Base-by-base conservation (phyloP, 2,888 invertebrate genomes). In the Trichogramma evanescens region DNA sequence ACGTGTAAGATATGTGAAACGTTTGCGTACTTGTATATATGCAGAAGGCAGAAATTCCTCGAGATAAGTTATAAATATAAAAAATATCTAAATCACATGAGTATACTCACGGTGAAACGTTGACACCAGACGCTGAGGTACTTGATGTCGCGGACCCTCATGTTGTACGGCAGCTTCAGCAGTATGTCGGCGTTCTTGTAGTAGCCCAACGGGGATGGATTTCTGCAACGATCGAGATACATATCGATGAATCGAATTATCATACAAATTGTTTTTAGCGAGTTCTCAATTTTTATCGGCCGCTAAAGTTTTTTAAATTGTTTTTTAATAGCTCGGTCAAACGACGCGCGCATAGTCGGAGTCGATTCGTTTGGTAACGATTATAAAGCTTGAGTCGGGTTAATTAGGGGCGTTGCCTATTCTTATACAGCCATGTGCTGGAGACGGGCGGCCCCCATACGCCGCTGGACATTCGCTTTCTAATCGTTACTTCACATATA, bases 111-210 rank as follows among this genome's bases (percentile, higher is more conserved):
- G 71, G 92, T 91, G 77, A 94, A 93, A 75, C 93, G 83, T 68
- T 90, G 82, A 80, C 93, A 93, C 94, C 94, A 95, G 52, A 95
- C 91, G 66, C 93, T 90, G 68, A 95, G 83, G 92, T 93, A 95
- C 80, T 88, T 87, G 80, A 94, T 89, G 80, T 95, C 93, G 71
- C 88, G 83, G 76, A 95, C 85, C 78, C 90, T 85, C 80, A 89
- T 89, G 64, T 91, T 91, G 69, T 85, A 86, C 58, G 94, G 94
- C 74, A 95, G 82, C 70, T 88, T 83, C 72, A 95, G 84, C 69
- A 94, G 84, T 72, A 94, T 84, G 81, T 93, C 89, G 44, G 89
- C 83, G 78, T 88, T 87, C 74, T 85, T 84, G 82, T 89, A 89
- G 58, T 86, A 84, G 68, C 83, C 82, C 72, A 93, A 79, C 56